Conservation (phyloP, 1,140 invertebrate genomes). For the Zophobas atratus region DNA sequence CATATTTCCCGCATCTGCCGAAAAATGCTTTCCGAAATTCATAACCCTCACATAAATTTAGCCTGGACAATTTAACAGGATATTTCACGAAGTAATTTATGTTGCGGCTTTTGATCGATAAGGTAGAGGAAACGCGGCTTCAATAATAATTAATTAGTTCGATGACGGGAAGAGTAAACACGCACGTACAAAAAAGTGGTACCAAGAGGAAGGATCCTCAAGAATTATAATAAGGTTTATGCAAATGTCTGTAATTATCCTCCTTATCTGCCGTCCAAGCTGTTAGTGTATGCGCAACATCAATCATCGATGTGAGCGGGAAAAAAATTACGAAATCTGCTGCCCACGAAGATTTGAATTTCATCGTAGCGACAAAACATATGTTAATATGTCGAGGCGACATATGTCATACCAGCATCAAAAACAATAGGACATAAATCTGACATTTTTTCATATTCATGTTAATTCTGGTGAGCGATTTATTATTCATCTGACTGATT, state of each 20-base stretch:
- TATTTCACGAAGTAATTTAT: constrained; percentile 22
- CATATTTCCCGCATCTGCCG: constrained; percentile 14
- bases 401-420: constrained; percentile 43
- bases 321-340: constrained; percentile 41
- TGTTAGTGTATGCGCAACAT: constrained; percentile 30
- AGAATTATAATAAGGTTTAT: constrained; percentile 30
- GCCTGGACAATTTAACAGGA: constrained; percentile 25
- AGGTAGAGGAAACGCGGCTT: constrained; percentile 16
- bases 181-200: not conserved
- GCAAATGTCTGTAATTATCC: constrained; percentile 33
- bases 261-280: constrained; percentile 30
- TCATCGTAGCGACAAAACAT: constrained; percentile 46
- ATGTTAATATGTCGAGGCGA: constrained; percentile 41
- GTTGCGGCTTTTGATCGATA: constrained; percentile 23
- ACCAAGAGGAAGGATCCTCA: constrained; percentile 1
- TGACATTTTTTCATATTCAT: constrained; percentile 38
- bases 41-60: constrained; percentile 31
- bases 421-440: constrained; percentile 43
- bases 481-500: constrained; percentile 40
- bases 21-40: constrained; percentile 18
- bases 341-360: constrained; percentile 44
- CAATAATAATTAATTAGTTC: constrained; percentile 33
- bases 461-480: constrained; percentile 26
- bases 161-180: constrained; percentile 30
- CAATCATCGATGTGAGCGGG: constrained; percentile 31